phyloP scores from a whole-genome alignment of 2,797 vertebrate genomes.

The Graptemys geographica region DNA sequence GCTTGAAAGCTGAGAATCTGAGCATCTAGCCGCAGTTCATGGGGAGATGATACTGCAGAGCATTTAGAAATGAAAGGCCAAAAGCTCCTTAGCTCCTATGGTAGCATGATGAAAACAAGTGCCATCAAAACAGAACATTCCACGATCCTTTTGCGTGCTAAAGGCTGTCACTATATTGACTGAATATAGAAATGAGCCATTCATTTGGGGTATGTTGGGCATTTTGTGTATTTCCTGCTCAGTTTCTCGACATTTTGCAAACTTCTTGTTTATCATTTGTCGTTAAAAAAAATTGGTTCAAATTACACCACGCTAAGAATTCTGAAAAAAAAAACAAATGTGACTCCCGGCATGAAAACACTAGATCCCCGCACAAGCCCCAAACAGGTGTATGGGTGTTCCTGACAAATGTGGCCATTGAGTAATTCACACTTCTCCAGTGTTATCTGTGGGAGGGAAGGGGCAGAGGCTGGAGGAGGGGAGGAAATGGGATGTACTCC shows the following conservation, averaged over 20 bases:
- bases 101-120: rapidly evolving
- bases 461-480: no score
- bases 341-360: background rate
- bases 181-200: rapidly evolving
- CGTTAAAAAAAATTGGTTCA: background rate
- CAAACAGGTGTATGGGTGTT: background rate
- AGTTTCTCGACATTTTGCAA: rapidly evolving
- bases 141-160: rapidly evolving
- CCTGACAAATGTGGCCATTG: background rate
- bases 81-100: rapidly evolving
- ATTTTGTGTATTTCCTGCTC: background rate
- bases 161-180: background rate
- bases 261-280: background rate
- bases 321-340: background rate
- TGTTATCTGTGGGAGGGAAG: background rate
- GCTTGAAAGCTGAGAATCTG: rapidly evolving
- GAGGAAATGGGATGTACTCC: background rate
- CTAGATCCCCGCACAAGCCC: background rate
- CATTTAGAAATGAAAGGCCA: background rate
- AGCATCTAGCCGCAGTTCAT: background rate
- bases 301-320: background rate
- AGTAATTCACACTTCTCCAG: background rate
- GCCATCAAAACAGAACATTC: rapidly evolving
- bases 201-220: background rate
- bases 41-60: background rate